Percentiles rank a stretch among this genome's conserved stretches.
These are phyloP conservation scores for Ligdia adustata DNA, from an alignment of 2,888 invertebrate species.

Conservation along the genomic window DNA sequence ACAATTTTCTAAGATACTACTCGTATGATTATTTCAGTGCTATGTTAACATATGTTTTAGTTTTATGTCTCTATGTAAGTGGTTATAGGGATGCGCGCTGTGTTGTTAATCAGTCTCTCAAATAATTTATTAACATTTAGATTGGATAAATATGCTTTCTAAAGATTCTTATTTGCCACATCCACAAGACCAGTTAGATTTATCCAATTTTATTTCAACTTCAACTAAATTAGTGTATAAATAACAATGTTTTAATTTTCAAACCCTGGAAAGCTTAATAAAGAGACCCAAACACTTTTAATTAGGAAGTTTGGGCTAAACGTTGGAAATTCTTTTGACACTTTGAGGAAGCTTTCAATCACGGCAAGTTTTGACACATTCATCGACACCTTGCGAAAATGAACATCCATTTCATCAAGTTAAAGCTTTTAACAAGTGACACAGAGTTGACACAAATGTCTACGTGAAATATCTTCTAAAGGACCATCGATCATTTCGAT, in stretches of 20 bases:
- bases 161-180: too few relatives aligned
- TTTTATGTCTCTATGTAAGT: too few relatives aligned
- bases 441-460: slow-evolving; percentile 15
- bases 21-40: too few relatives aligned
- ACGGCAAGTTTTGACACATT: slow-evolving; percentile 23
- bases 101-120: too few relatives aligned
- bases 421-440: slow-evolving; percentile 21
- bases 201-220: too few relatives aligned
- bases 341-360: slow-evolving; percentile 26
- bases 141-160: too few relatives aligned
- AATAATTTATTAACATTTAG: too few relatives aligned
- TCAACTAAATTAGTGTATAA: too few relatives aligned
- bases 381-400: slow-evolving; percentile 21
- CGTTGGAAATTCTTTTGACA: slow-evolving; percentile 18
- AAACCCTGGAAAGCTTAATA: not conserved
- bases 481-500: slow-evolving; percentile 5
- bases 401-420: slow-evolving; percentile 18
- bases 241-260: not conserved
- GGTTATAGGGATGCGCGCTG: too few relatives aligned
- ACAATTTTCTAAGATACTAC: too few relatives aligned
- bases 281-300: not conserved
- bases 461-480: slow-evolving; percentile 4
- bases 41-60: too few relatives aligned
- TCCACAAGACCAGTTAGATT: too few relatives aligned
- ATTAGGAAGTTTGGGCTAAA: slow-evolving; percentile 5